phyloP scores from a whole-genome alignment of 64 coral and sea anemone genomes.

The Montipora sp. region DNA sequence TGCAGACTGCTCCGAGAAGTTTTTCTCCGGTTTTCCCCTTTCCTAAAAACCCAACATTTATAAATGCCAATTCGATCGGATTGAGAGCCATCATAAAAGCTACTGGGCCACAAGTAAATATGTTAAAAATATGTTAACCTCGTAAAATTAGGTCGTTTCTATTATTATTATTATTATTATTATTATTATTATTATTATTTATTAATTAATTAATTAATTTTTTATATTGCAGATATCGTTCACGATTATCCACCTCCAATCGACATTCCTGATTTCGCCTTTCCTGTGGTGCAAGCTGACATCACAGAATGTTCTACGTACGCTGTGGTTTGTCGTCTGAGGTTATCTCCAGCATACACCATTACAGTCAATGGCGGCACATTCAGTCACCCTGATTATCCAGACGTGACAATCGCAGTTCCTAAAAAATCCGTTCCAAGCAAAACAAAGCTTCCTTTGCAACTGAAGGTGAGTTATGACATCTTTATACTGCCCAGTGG shows the following conservation, averaged over 20 bases:
- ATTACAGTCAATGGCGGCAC: constrained; percentile 32
- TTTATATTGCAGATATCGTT: constrained; percentile 25
- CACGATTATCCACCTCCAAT: constrained; percentile 26
- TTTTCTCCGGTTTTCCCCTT: too few relatives aligned
- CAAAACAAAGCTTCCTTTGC: constrained; percentile 22
- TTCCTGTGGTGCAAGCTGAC: constrained; percentile 55
- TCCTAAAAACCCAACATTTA: too few relatives aligned
- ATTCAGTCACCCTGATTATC: constrained; percentile 26
- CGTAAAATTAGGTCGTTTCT: not conserved
- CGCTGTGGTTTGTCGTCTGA: constrained; percentile 64
- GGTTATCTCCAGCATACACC: not conserved
- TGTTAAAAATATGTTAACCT: too few relatives aligned
- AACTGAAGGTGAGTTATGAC: not conserved
- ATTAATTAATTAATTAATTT: too few relatives aligned
- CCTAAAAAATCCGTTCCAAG: constrained; percentile 34
- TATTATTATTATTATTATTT: not conserved
- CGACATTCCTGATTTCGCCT: constrained; percentile 6
- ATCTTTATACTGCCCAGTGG: too few relatives aligned
- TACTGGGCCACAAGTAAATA: too few relatives aligned
- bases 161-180: too few relatives aligned
- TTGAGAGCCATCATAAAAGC: too few relatives aligned
- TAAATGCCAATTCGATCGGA: too few relatives aligned
- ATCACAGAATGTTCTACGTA: constrained; percentile 45
- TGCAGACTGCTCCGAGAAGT: too few relatives aligned
- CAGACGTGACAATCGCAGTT: not conserved